Base-by-base conservation (phyloP, 1,140 invertebrate species). In the Brachionus manjavacas region DNA sequence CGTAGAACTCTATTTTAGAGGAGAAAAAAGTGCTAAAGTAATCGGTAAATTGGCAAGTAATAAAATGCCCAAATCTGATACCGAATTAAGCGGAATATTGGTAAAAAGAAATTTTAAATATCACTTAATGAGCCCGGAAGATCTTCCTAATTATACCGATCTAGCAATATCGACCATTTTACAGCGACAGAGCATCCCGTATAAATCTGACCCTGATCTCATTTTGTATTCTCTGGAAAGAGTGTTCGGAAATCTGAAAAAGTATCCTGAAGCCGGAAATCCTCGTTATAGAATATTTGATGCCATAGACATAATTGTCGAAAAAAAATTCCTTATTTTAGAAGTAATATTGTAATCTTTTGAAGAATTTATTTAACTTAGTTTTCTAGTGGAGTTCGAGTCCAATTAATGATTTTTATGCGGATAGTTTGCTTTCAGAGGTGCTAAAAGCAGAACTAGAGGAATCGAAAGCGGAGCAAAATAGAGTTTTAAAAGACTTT, bases 51-150 rank as follows among this genome's bases (percentile, higher is more conserved):
- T 99, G 52, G 96, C 97, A 0, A 91, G 95, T 86, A 93, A 95
- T 52, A 92, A 92, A 28, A 94, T 95, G 0, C 92, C 92, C 87
- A 92, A 94, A 3, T 94, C 93, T 7, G 91, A 94, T 35, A 46
- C 28, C 64, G 92, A 92, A 74, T 90, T 99, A 2, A 96, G 95
- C 8, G 98, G 97, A 0, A 93, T 99, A 84, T 90, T 99, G 35
- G 95, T 99, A 0, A 98, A 98, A 88, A 92, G 96, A 46, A 99
- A 99, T 89, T 99, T 99, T 87, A 99, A 96, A 89, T 99, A 99
- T 89, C 96, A 99, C 88, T 92, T 99, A 81, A 89, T 99, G 66
- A 93, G 94, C 6, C 94, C 97, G 0, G 91, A 92, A 11, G 97
- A 99, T 91, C 90, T 99, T 25, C 93, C 93, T 78, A 97, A 93